Evolutionary conservation across 2,113 vertebrate genomes (phyloP).

Genomic region (Piprites chloris): DNA sequence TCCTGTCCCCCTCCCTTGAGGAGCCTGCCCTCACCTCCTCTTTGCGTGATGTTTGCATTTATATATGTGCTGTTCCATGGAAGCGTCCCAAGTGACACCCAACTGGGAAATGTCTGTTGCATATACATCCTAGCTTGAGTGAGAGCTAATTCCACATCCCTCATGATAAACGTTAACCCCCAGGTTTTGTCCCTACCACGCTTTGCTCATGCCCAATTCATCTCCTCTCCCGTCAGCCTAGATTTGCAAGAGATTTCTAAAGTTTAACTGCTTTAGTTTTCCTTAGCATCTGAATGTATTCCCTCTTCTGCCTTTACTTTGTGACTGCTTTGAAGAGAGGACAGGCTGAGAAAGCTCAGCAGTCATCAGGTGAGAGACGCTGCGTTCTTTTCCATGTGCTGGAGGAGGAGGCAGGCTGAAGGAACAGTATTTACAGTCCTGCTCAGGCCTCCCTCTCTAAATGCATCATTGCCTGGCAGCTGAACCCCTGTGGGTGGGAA

Average conservation of each 20-base stretch:
- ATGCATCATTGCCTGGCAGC: constrained; percentile 15
- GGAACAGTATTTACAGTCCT: background rate
- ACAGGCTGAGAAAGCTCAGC: background rate
- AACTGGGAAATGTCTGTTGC: background rate
- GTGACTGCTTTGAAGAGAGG: background rate
- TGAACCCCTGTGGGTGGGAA: background rate
- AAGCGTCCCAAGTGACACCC: background rate
- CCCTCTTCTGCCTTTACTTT: background rate
- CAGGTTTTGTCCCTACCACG: background rate
- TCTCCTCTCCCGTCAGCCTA: background rate
- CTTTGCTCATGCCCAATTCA: background rate
- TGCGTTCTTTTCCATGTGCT: background rate
- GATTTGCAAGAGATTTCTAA: background rate
- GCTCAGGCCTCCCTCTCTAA: background rate
- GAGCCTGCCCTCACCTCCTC: background rate
- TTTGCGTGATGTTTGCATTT: background rate
- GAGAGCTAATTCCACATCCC: background rate
- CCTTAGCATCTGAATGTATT: rapidly evolving
- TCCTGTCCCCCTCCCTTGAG: background rate
- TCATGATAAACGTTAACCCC: background rate
- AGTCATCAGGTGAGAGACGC: background rate
- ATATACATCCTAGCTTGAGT: background rate
- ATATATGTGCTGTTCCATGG: background rate
- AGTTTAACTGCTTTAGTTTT: background rate
- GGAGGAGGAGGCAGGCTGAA: background rate